Conservation (phyloP, 2,888 invertebrate species). For the Drosophila macrospina region DNA sequence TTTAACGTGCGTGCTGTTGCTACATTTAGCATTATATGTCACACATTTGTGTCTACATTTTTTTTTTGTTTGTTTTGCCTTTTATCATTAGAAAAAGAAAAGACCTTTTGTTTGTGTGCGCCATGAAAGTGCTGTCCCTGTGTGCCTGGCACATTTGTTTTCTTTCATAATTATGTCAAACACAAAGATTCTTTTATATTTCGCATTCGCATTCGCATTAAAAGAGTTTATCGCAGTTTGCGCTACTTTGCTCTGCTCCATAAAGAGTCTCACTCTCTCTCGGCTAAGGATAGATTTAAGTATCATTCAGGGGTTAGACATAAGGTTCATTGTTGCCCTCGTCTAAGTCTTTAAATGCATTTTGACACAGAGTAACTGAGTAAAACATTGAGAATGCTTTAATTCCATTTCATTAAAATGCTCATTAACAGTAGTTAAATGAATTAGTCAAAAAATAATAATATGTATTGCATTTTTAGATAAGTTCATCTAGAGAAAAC, state of each 20-base stretch:
- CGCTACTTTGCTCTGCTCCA: constrained; percentile 41
- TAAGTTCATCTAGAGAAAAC: no score
- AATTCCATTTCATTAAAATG: no score
- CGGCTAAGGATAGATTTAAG: constrained; percentile 21
- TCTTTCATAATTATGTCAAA: constrained; percentile 82
- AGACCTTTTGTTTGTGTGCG: constrained; percentile 73
- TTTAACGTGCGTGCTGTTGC: constrained; percentile 48
- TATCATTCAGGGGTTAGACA: constrained; percentile 18
- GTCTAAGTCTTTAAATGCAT: background rate
- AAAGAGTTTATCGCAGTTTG: constrained; percentile 65
- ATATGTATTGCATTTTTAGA: no score
- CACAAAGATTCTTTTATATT: constrained; percentile 76
- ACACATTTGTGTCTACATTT: constrained; percentile 56
- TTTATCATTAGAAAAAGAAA: constrained; percentile 75
- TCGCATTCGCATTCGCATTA: constrained; percentile 40
- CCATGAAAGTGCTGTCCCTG: constrained; percentile 50
- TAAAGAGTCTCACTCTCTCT: constrained; percentile 26
- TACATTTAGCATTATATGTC: constrained; percentile 65
- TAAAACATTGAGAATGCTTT: no score
- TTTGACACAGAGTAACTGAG: no score
- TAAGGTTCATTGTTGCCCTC: constrained; percentile 24
- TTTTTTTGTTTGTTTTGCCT: constrained; percentile 29
- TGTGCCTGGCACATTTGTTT: constrained; percentile 72
- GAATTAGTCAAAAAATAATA: no score
- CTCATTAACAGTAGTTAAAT: no score